These are phyloP conservation scores for Petrophora chlorosata DNA, from an alignment of 2,888 invertebrate genomes.

Conservation along the genomic window DNA sequence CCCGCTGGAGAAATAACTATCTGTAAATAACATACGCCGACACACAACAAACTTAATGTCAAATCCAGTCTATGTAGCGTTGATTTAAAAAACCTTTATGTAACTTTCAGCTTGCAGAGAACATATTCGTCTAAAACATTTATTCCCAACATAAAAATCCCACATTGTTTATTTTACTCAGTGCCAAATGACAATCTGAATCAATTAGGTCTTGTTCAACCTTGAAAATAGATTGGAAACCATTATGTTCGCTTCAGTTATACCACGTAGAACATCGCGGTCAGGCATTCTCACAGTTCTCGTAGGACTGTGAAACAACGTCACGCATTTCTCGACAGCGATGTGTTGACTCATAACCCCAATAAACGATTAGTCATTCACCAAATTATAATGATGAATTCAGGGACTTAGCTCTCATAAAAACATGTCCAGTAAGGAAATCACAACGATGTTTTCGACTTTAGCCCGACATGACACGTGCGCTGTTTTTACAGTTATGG, in stretches of 20 bases:
- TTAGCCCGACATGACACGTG: constrained; percentile 23
- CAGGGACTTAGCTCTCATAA: constrained; percentile 45
- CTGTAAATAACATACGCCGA: constrained; percentile 4
- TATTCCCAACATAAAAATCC: constrained; percentile 3
- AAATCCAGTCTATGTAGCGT: background rate
- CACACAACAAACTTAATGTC: constrained; percentile 9
- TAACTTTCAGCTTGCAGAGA: background rate
- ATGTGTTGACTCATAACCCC: constrained; percentile 64
- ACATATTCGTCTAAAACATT: background rate
- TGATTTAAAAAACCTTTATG: no score
- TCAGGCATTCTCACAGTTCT: constrained; percentile 32
- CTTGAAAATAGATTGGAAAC: constrained; percentile 49
- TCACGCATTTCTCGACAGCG: constrained; percentile 57
- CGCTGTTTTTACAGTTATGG: constrained; percentile 30
- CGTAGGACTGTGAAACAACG: constrained; percentile 52
- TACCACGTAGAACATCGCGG: constrained; percentile 32
- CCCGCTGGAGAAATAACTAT: constrained; percentile 46
- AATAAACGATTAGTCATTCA: constrained; percentile 72
- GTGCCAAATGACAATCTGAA: constrained; percentile 52
- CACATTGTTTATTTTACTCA: constrained; percentile 34
- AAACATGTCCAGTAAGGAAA: constrained; percentile 29
- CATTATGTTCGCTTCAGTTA: constrained; percentile 38
- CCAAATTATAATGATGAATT: constrained; percentile 57
- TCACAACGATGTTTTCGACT: constrained; percentile 20
- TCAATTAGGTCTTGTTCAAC: constrained; percentile 44